Evolutionary conservation across 64 coral and sea anemone genomes (phyloP).

Genomic region (Catalaphyllia jardinei): DNA sequence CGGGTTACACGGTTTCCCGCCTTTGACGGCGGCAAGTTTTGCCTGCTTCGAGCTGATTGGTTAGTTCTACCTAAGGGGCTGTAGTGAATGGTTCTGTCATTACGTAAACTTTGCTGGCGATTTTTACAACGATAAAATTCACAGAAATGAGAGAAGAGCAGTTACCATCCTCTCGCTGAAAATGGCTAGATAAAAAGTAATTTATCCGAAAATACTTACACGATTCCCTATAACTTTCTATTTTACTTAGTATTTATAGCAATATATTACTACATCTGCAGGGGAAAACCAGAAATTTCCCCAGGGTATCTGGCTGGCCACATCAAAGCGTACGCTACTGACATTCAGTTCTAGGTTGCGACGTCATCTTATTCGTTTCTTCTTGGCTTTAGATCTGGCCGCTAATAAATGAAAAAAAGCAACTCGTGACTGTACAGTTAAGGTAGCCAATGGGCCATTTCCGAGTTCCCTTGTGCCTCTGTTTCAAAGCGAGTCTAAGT

Average conservation of each 20-base stretch:
- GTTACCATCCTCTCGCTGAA: no score
- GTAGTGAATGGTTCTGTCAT: no score
- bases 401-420: slow-evolving; percentile 24
- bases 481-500: no score
- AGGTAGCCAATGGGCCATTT: no score
- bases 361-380: slow-evolving; percentile 80
- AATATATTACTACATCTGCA: slow-evolving; percentile 33
- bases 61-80: no score
- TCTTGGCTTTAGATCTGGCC: slow-evolving; percentile 67
- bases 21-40: no score
- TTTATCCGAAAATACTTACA: slow-evolving; percentile 1
- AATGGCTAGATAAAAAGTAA: background rate
- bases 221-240: background rate
- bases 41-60: no score
- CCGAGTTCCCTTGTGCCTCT: no score
- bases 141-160: no score
- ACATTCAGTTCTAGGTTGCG: background rate
- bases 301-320: background rate
- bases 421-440: background rate
- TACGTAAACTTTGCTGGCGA: no score
- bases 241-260: background rate
- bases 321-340: background rate
- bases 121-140: no score
- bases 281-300: background rate
- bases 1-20: background rate